Evolutionary conservation across 2,113 vertebrate genomes (phyloP).

Genomic region (Pollachius pollachius): DNA sequence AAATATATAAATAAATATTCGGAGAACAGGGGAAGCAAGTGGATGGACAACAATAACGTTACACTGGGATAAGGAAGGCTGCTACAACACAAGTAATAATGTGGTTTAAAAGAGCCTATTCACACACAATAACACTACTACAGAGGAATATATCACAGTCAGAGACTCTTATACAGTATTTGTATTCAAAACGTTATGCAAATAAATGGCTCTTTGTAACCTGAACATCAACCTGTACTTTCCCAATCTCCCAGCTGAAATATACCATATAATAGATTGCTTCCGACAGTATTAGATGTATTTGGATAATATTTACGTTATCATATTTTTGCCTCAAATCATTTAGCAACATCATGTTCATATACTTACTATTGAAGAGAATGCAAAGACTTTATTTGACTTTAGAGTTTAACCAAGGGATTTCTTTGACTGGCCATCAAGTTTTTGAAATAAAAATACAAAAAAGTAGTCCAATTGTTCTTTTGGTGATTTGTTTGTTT

Average conservation of each 20-base stretch:
- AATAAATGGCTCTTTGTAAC: too few relatives aligned
- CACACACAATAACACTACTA: background rate
- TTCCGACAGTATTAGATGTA: too few relatives aligned
- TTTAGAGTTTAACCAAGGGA: too few relatives aligned
- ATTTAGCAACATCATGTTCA: background rate
- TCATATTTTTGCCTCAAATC: background rate
- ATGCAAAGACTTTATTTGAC: too few relatives aligned
- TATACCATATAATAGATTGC: too few relatives aligned
- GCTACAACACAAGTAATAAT: background rate
- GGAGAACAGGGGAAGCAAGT: conserved; percentile 48
- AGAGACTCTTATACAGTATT: too few relatives aligned
- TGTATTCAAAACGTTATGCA: too few relatives aligned
- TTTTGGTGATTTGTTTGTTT: background rate
- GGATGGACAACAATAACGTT: conserved; percentile 55
- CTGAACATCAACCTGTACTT: too few relatives aligned
- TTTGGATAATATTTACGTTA: too few relatives aligned
- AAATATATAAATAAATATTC: conserved; percentile 46
- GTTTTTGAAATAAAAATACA: conserved; percentile 43
- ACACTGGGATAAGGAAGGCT: conserved; percentile 27
- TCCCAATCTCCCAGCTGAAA: too few relatives aligned
- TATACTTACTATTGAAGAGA: too few relatives aligned
- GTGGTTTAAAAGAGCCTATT: background rate
- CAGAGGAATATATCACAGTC: too few relatives aligned
- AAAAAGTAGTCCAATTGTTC: background rate
- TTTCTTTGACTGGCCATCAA: conserved; percentile 60